phyloP scores from a whole-genome alignment of 2,888 invertebrate species.

The Chironomus riparius region DNA sequence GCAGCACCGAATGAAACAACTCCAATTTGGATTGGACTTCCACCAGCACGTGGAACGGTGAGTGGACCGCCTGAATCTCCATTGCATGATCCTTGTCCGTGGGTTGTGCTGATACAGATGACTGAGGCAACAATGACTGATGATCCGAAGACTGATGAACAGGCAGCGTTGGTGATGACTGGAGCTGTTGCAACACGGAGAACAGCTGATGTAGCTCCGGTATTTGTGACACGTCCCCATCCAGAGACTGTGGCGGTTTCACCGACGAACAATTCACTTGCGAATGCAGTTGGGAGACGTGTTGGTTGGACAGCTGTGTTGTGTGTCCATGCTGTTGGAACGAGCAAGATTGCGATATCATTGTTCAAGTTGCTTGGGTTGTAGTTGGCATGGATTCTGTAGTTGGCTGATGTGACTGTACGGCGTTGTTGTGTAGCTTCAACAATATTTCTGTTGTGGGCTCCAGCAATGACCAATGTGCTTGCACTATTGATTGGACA shows the following conservation, averaged over 20 bases:
- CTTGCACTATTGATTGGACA: neutral
- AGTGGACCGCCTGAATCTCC: slow-evolving; percentile 37
- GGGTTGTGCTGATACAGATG: slow-evolving; percentile 36
- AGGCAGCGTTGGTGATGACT: slow-evolving; percentile 37
- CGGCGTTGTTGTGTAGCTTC: slow-evolving; percentile 9
- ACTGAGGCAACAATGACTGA: slow-evolving; percentile 33
- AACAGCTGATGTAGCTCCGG: neutral
- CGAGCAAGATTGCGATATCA: slow-evolving; percentile 13
- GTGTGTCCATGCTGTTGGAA: neutral
- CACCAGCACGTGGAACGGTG: slow-evolving; percentile 14
- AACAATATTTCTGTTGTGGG: neutral
- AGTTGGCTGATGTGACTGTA: neutral
- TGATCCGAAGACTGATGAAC: slow-evolving; percentile 31
- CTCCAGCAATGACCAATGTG: slow-evolving; percentile 11
- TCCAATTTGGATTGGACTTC: slow-evolving; percentile 34
- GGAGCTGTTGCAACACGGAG: slow-evolving; percentile 34
- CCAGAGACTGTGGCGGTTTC: neutral
- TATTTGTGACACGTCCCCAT: neutral
- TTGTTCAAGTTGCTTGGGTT: slow-evolving; percentile 13
- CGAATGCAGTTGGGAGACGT: neutral
- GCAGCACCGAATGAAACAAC: slow-evolving; percentile 37
- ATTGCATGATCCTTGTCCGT: slow-evolving; percentile 35
- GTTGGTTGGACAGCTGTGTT: neutral
- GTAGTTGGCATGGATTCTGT: neutral
- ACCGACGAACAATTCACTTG: neutral